phyloP scores from a whole-genome alignment of 1,140 invertebrate species.

The Solenopsis fugax region DNA sequence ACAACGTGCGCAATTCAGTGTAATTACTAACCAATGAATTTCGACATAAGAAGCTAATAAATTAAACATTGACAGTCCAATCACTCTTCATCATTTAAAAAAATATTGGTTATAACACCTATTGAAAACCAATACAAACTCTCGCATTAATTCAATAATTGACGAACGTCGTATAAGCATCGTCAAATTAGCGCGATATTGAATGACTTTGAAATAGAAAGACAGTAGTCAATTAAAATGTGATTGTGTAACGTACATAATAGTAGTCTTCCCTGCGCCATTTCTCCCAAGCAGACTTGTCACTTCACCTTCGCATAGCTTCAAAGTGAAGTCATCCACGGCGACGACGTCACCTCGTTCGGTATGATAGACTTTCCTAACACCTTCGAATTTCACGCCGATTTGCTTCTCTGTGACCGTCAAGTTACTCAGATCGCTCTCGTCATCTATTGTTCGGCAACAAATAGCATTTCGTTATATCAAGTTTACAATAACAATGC shows the following conservation, averaged over 20 bases:
- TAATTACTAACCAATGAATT: too few species aligned
- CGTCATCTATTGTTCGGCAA: constrained; percentile 72
- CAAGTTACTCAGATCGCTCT: constrained; percentile 79
- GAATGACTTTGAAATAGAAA: too few species aligned
- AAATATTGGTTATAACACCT: too few species aligned
- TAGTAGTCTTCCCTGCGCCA: constrained; percentile 94
- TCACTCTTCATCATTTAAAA: too few species aligned
- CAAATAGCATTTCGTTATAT: not conserved
- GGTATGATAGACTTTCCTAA: constrained; percentile 85
- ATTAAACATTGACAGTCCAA: too few species aligned
- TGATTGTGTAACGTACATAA: constrained; percentile 88
- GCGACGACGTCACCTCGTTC: constrained; percentile 84
- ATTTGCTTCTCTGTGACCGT: constrained; percentile 82
- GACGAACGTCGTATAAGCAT: too few species aligned
- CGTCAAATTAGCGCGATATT: too few species aligned
- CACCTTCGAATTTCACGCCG: constrained; percentile 86
- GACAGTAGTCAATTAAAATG: too few species aligned
- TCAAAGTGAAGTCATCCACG: constrained; percentile 91
- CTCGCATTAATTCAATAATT: too few species aligned
- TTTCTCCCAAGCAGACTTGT: constrained; percentile 93
- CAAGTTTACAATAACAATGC: not conserved
- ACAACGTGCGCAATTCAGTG: too few species aligned
- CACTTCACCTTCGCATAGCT: constrained; percentile 89
- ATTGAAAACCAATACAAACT: too few species aligned
- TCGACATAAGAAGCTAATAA: too few species aligned